Conservation (phyloP, 2,113 vertebrate genomes). For the Machaerirhynchus nigripectus region DNA sequence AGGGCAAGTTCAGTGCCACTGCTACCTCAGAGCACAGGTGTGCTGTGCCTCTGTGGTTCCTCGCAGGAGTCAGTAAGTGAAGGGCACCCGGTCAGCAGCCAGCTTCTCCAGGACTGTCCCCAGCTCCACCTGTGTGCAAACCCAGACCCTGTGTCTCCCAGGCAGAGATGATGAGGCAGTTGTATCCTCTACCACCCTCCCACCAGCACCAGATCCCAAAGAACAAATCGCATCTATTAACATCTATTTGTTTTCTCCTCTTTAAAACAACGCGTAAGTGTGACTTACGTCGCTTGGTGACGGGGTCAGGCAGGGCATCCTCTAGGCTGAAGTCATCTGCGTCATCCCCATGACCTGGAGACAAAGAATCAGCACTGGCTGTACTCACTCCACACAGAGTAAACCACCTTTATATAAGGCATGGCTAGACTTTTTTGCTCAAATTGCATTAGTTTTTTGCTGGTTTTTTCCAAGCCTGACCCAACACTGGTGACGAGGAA, state of each 20-base stretch:
- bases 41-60: neutral
- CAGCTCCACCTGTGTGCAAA: neutral
- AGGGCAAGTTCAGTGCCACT: neutral
- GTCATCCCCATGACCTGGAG: constrained; percentile 62
- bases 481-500: neutral
- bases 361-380: neutral
- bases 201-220: neutral
- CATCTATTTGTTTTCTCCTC: neutral
- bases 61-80: neutral
- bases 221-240: neutral
- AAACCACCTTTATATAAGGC: neutral
- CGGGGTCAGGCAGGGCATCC: constrained; percentile 46
- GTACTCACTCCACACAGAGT: neutral
- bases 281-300: constrained; percentile 70
- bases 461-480: neutral
- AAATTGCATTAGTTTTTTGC: constrained; percentile 27
- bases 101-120: neutral
- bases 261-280: neutral
- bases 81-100: neutral
- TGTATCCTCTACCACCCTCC: neutral
- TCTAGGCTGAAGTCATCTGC: neutral
- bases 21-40: neutral
- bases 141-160: rapidly evolving
- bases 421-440: neutral
- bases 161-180: neutral